Base-by-base conservation (phyloP, 2,888 invertebrate species). In the Limnephilus auricula region DNA sequence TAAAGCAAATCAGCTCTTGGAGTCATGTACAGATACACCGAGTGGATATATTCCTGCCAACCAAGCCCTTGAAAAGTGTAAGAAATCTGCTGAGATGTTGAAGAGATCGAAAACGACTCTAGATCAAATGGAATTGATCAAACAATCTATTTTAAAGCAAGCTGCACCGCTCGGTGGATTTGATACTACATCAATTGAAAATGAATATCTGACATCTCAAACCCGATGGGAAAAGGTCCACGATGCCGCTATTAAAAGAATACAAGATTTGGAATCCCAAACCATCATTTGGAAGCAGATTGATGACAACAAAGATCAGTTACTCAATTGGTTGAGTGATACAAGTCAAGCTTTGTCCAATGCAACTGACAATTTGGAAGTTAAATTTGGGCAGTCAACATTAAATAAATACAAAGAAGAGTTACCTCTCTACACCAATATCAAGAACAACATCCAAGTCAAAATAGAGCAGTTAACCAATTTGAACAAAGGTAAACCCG, bases 271-370 rank as follows among this genome's bases (percentile, higher is more conserved):
- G 89, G 99, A 99, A 95, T 98, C 98, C 0, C 98, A 99, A 95
- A 96, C 98, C 0, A 97, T 98, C n/a, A 97, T 99, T 90, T 99
- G 99, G 99, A 98, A 98, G 94, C 98, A 99, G 94, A 98, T 99
- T 78, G 98, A 98, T 93, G 98, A 98, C 92, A 97, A 97, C 0
- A 98, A 98, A 94, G 97, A 97, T 93, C 98, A 98, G 94, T 95
- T 99, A 4, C 95, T 98, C 0, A 96, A 97, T 34, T 99, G 99
- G 99, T 94, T 99, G 10, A 97, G 97, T 92, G 97, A 98, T 94
- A 98, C 98, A 34, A 98, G 98, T 91, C 97, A 97, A 93, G 97
- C 97, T 78, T 95, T 99, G 6, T 97, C 97, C 85, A 97, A 97
- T 93, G 98, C 98, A 40, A 96, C 97, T 89, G 97, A 97, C 92